These are phyloP conservation scores for Platycnemis pennipes DNA, from an alignment of 2,888 invertebrate species.

Conservation along the genomic window DNA sequence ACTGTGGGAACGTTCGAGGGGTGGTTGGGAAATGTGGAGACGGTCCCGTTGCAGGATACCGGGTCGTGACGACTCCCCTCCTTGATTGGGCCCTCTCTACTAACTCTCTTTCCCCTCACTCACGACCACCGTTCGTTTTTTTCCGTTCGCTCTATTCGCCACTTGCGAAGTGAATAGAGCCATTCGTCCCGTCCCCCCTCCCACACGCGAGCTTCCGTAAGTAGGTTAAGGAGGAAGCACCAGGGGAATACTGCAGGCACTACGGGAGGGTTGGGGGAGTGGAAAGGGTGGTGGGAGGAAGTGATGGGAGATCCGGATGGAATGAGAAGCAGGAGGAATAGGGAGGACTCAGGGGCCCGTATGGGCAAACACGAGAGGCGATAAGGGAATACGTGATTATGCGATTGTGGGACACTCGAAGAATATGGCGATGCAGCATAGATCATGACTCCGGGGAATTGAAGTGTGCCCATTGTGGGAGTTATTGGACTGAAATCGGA, in stretches of 20 bases:
- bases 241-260: constrained; percentile 32
- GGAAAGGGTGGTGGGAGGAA: not conserved
- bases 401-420: constrained; percentile 10
- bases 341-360: not conserved
- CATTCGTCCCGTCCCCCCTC: not conserved
- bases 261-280: not conserved
- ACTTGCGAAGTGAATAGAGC: constrained; percentile 48
- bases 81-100: not conserved
- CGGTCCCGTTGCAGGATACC: not conserved
- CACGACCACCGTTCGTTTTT: not conserved
- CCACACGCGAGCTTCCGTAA: not conserved
- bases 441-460: not conserved
- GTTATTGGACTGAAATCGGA: constrained; percentile 3
- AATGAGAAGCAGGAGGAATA: not conserved
- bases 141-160: constrained; percentile 30
- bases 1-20: not conserved
- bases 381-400: constrained; percentile 40
- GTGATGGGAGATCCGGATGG: not conserved
- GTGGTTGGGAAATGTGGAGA: not conserved
- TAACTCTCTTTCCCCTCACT: not conserved
- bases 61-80: not conserved
- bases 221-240: constrained; percentile 62
- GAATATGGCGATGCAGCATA: not conserved
- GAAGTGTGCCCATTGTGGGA: not conserved
- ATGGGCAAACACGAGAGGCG: constrained; percentile 2